These are phyloP conservation scores for Nipponia nippon DNA, from an alignment of 2,113 vertebrate genomes.

Conservation along the genomic window DNA sequence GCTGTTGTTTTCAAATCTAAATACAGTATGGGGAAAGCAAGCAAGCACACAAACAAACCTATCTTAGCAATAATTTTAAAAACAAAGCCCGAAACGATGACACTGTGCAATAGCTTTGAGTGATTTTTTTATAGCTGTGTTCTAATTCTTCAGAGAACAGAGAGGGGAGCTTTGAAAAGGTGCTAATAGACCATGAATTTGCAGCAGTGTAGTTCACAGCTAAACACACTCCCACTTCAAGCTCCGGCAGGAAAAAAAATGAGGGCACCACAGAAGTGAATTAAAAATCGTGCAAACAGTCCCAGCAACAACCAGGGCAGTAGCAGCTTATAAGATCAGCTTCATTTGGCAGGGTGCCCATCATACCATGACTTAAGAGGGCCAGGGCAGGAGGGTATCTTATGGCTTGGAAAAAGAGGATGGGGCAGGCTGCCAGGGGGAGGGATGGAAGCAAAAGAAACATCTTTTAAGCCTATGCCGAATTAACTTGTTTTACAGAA, in stretches of 20 bases:
- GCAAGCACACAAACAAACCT: neutral
- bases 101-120: neutral
- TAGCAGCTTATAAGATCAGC: constrained; percentile 58
- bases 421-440: neutral
- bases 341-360: constrained; percentile 45
- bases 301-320: constrained; percentile 48
- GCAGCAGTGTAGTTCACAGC: constrained; percentile 11
- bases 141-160: constrained; percentile 19
- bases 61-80: neutral
- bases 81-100: neutral
- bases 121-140: neutral
- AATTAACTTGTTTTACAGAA: constrained; percentile 17
- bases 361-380: neutral
- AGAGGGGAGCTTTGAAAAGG: constrained; percentile 20
- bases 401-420: neutral
- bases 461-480: neutral
- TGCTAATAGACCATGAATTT: constrained; percentile 43
- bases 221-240: neutral
- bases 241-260: neutral
- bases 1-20: constrained; percentile 15
- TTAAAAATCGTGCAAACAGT: constrained; percentile 18
- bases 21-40: neutral
- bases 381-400: neutral
- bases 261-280: constrained; percentile 41
- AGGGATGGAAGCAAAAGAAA: neutral